Evolutionary conservation across 1,140 invertebrate genomes (phyloP).

Genomic region (Hycleus phaleratus): DNA sequence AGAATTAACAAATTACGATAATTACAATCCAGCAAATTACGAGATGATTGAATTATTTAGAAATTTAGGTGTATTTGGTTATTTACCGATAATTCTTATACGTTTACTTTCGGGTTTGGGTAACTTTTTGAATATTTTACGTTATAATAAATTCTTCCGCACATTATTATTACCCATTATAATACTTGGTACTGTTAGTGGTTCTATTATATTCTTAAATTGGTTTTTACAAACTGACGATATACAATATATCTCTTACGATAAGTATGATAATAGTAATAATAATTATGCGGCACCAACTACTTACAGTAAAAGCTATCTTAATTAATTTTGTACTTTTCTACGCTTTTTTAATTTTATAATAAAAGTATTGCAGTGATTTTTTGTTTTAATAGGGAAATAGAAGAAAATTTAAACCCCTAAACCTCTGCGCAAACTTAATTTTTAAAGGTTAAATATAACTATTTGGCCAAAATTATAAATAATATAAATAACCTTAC

Average conservation of each 20-base stretch:
- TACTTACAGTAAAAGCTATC: background rate
- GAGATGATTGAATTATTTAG: conserved; percentile 13
- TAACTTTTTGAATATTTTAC: conserved; percentile 26
- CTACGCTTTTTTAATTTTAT: background rate
- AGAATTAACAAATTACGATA: conserved; percentile 18
- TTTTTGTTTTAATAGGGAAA: background rate
- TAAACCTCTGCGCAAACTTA: no score
- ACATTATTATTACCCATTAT: conserved; percentile 31
- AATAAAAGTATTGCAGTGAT: background rate
- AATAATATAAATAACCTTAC: no score
- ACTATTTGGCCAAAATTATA: no score
- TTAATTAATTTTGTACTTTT: background rate
- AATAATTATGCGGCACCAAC: background rate
- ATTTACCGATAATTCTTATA: conserved; percentile 28
- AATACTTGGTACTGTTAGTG: conserved; percentile 23
- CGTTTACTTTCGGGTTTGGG: conserved; percentile 25
- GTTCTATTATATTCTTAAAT: conserved; percentile 31
- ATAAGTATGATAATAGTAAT: background rate
- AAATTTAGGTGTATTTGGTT: conserved; percentile 21
- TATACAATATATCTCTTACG: background rate
- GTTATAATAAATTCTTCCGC: conserved; percentile 30
- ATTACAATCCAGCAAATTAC: conserved; percentile 11
- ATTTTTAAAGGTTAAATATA: no score
- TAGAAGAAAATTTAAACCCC: no score
- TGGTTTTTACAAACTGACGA: conserved; percentile 30